Evolutionary conservation across 2,797 vertebrate species (phyloP).

Genomic region (Erpetoichthys calabaricus): DNA sequence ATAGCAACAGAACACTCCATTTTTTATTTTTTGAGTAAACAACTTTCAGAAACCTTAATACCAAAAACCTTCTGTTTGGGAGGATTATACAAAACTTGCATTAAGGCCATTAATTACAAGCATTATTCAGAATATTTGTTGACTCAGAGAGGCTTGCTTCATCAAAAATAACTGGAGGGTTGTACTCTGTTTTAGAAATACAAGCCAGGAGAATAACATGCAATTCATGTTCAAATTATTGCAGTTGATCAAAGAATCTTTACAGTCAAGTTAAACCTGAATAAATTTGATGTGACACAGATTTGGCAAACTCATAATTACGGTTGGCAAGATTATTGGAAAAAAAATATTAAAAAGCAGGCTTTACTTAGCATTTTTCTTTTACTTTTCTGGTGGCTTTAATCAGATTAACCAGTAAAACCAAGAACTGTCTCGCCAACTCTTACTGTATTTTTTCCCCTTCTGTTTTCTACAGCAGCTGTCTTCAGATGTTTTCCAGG

Average conservation of each 20-base stretch:
- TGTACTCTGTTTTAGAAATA: conserved; percentile 18
- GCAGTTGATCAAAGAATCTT: conserved; percentile 30
- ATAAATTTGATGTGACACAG: conserved; percentile 29
- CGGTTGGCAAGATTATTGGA: conserved; percentile 16
- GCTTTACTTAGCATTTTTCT: conserved; percentile 20
- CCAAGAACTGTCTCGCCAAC: conserved; percentile 9
- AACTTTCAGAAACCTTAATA: conserved; percentile 20
- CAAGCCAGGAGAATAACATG: conserved; percentile 21
- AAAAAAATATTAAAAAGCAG: neutral
- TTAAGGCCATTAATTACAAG: conserved; percentile 20
- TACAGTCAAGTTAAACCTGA: conserved; percentile 26
- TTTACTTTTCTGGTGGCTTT: conserved; percentile 17
- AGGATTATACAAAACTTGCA: conserved; percentile 19
- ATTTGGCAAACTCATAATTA: conserved; percentile 20
- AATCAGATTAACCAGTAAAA: conserved; percentile 22
- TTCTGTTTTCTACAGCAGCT: no score
- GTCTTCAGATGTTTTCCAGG: no score
- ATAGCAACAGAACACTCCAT: conserved; percentile 19
- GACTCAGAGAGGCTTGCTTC: conserved; percentile 14
- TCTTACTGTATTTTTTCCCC: neutral
- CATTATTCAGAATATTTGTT: conserved; percentile 17
- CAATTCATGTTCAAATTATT: conserved; percentile 26
- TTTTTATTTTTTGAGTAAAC: conserved; percentile 25
- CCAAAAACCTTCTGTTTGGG: conserved; percentile 19
- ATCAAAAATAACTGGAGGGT: conserved; percentile 14